Conservation (phyloP, 2,113 vertebrate genomes). For the Hyla sarda region DNA sequence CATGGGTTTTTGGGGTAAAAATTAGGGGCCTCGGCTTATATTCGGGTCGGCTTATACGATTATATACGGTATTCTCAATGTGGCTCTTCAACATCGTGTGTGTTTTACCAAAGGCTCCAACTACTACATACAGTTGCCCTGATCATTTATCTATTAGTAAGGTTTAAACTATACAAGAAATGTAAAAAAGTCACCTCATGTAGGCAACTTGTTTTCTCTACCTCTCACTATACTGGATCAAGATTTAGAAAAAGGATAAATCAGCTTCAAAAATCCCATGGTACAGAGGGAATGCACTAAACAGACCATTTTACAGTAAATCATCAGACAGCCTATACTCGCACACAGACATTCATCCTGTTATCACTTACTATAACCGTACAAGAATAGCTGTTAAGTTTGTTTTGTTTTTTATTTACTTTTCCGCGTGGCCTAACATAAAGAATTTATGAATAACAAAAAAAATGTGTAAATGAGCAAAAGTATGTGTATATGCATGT, state of each 20-base stretch:
- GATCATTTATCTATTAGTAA: background rate
- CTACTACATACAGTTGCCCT: background rate
- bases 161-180: background rate
- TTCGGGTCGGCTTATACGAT: too few relatives aligned
- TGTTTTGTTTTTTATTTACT: background rate
- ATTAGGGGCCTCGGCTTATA: too few relatives aligned
- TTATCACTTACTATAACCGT: background rate
- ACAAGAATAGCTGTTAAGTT: background rate
- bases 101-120: conserved; percentile 31
- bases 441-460: background rate
- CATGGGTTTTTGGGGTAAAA: too few relatives aligned
- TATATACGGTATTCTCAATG: too few relatives aligned
- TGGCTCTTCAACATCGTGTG: background rate
- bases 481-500: conserved; percentile 53
- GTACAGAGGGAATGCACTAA: background rate
- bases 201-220: conserved; percentile 34
- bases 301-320: background rate
- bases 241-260: background rate
- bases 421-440: conserved; percentile 30
- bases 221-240: conserved; percentile 1
- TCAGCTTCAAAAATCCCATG: background rate
- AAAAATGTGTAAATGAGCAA: conserved; percentile 30
- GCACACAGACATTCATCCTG: background rate
- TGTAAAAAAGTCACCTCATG: background rate
- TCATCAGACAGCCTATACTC: background rate